These are phyloP conservation scores for Sesamia inferens DNA, from an alignment of 2,888 invertebrate genomes.

Conservation along the genomic window DNA sequence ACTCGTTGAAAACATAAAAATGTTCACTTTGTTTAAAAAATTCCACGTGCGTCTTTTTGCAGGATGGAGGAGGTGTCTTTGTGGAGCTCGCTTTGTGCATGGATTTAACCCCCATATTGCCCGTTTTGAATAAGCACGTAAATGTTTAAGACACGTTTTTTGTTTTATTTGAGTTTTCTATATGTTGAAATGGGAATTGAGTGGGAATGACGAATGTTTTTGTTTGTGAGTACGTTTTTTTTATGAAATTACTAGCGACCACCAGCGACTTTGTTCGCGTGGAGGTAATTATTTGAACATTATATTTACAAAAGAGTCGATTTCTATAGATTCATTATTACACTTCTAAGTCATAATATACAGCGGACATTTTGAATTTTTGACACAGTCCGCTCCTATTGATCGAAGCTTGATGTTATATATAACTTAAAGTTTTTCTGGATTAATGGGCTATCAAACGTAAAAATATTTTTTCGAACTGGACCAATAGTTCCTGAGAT, in stretches of 20 bases:
- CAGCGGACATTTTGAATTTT: too few relatives aligned
- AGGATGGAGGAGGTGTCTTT: constrained; percentile 31
- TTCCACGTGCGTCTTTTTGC: constrained; percentile 33
- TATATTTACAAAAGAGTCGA: too few relatives aligned
- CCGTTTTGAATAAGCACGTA: constrained; percentile 27
- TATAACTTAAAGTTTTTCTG: too few relatives aligned
- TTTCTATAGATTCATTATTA: too few relatives aligned
- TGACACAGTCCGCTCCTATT: too few relatives aligned
- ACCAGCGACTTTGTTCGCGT: too few relatives aligned
- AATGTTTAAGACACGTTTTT: constrained; percentile 24
- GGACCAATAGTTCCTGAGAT: too few relatives aligned
- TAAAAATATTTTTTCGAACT: too few relatives aligned
- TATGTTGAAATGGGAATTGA: neutral
- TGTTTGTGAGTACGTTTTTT: constrained; percentile 1
- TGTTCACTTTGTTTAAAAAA: constrained; percentile 53
- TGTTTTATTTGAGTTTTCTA: constrained; percentile 10
- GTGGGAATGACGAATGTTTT: neutral
- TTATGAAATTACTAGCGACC: neutral
- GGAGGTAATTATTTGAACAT: too few relatives aligned
- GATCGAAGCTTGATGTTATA: too few relatives aligned
- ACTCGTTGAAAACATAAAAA: constrained; percentile 43
- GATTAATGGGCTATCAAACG: too few relatives aligned
- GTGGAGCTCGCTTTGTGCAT: constrained; percentile 42
- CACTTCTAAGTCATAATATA: too few relatives aligned
- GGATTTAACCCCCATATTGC: constrained; percentile 30